These are phyloP conservation scores for Acanthococcus lagerstroemiae DNA, from an alignment of 2,888 invertebrate genomes.

Conservation along the genomic window DNA sequence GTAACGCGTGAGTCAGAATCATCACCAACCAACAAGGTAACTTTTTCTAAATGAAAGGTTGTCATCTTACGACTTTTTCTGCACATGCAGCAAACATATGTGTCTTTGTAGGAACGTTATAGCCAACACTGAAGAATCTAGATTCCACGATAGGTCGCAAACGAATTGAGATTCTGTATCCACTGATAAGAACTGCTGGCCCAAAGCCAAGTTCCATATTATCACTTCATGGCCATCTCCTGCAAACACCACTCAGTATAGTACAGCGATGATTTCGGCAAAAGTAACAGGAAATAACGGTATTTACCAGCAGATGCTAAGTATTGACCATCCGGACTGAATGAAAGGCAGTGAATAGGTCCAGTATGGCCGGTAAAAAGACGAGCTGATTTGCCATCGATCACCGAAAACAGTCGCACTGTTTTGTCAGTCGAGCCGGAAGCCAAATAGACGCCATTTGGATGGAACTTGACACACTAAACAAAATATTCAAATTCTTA, in stretches of 20 bases:
- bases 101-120: conserved; percentile 18
- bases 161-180: conserved; percentile 3
- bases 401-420: conserved; percentile 75
- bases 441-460: conserved; percentile 79
- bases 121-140: conserved; percentile 20
- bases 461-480: conserved; percentile 80
- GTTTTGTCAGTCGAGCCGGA: conserved; percentile 85
- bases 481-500: too few species aligned
- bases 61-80: conserved; percentile 4
- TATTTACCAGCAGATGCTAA: conserved; percentile 73
- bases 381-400: conserved; percentile 69
- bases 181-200: conserved; percentile 9
- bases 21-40: neutral
- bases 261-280: neutral
- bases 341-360: conserved; percentile 63
- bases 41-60: neutral
- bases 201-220: conserved; percentile 28
- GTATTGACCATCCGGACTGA: conserved; percentile 73
- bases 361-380: conserved; percentile 65
- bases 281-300: too few species aligned
- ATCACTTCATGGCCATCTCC: conserved; percentile 27
- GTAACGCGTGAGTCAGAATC: neutral
- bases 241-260: neutral
- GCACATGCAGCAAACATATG: conserved; percentile 1
- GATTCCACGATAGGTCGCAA: conserved; percentile 17